A percentile compares a stretch with the other conserved stretches of the same genome.
Conservation (phyloP, 1,140 invertebrate species). For the Dendrolimus kikuchii region DNA sequence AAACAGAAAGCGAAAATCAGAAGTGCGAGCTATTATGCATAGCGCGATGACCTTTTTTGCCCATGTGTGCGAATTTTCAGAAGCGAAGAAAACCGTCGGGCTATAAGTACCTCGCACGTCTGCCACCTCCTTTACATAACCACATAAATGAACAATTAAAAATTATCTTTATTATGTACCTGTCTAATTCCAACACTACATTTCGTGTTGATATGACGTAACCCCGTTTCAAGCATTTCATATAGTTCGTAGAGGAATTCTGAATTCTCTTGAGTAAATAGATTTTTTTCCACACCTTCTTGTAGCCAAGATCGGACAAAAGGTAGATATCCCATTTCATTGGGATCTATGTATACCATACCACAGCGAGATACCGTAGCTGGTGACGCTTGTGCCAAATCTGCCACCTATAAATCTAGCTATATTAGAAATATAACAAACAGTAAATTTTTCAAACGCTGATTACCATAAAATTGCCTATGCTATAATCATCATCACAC, state of each 20-base stretch:
- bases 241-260: conserved; percentile 75
- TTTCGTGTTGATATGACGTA: conserved; percentile 64
- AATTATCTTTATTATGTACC: conserved; percentile 23
- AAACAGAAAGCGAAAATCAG: no score
- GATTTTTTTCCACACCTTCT: conserved; percentile 37
- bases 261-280: conserved; percentile 66
- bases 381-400: conserved; percentile 88
- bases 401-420: conserved; percentile 77
- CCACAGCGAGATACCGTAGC: conserved; percentile 89
- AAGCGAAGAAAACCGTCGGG: no score
- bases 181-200: conserved; percentile 58
- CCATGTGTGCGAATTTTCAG: no score
- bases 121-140: conserved; percentile 4
- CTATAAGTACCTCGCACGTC: no score
- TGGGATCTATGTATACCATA: conserved; percentile 94
- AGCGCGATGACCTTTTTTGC: no score
- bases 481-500: no score
- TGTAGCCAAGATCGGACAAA: conserved; percentile 56
- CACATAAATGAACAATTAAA: neutral
- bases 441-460: no score
- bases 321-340: conserved; percentile 76
- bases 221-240: conserved; percentile 70
- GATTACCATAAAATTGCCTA: no score
- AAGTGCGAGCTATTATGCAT: no score
- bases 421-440: no score